Conservation (phyloP, 1,140 invertebrate genomes). For the Eriocheir sinensis region DNA sequence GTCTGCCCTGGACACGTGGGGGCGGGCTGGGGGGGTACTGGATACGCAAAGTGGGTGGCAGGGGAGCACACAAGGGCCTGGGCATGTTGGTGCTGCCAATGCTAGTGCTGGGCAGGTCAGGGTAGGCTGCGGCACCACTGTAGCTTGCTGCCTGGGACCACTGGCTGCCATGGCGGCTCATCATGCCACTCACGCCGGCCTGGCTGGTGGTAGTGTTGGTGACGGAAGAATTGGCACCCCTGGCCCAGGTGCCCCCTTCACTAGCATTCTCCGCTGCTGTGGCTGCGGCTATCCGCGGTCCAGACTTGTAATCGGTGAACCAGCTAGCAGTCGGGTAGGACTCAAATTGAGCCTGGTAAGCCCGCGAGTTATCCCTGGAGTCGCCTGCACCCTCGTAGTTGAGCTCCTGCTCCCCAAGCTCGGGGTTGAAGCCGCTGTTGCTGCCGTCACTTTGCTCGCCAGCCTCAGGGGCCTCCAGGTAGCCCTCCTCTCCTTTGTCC, state of each 20-base stretch:
- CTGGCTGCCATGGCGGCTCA: conserved; percentile 69
- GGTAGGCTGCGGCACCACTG: conserved; percentile 50
- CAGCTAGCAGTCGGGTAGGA: conserved; percentile 75
- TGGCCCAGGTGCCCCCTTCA: conserved; percentile 58
- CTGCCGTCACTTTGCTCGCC: conserved; percentile 29
- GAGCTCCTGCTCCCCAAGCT: conserved; percentile 55
- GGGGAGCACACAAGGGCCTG: conserved; percentile 67
- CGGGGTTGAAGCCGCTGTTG: conserved; percentile 56
- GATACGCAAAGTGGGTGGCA: conserved; percentile 74
- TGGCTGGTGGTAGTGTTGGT: conserved; percentile 71
- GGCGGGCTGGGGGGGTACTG: conserved; percentile 78
- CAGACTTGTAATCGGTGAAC: conserved; percentile 79
- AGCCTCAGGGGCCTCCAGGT: conserved; percentile 17
- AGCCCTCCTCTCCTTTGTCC: conserved; percentile 55
- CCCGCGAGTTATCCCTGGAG: conserved; percentile 59
- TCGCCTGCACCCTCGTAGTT: conserved; percentile 24
- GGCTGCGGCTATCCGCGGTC: conserved; percentile 78
- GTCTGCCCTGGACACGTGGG: conserved; percentile 75
- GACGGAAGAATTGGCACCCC: conserved; percentile 39
- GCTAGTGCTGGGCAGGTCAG: conserved; percentile 54
- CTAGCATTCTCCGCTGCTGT: conserved; percentile 68
- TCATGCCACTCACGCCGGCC: conserved; percentile 64
- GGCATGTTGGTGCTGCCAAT: conserved; percentile 71
- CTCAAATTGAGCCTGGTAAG: conserved; percentile 79
- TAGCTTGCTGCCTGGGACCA: conserved; percentile 70